These are phyloP conservation scores for Phycodurus eques DNA, from an alignment of 2,113 vertebrate genomes.

Conservation along the genomic window DNA sequence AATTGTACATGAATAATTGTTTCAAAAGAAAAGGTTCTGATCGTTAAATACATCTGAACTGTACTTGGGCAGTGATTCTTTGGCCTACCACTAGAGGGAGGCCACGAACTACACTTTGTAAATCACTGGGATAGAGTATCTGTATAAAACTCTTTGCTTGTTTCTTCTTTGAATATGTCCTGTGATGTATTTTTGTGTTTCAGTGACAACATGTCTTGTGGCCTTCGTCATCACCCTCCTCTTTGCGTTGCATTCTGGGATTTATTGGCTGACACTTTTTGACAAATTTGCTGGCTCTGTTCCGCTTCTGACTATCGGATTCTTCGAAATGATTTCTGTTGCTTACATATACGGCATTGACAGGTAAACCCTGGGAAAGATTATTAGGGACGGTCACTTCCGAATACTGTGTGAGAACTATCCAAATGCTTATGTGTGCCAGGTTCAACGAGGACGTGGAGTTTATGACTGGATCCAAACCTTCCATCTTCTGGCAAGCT, in stretches of 20 bases:
- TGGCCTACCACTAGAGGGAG: too few species aligned
- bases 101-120: too few species aligned
- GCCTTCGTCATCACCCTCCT: slow-evolving; percentile 80
- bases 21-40: too few species aligned
- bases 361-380: slow-evolving; percentile 31
- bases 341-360: slow-evolving; percentile 87
- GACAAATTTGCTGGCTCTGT: slow-evolving; percentile 88
- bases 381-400: too few species aligned
- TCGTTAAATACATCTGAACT: too few species aligned
- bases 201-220: slow-evolving; percentile 78
- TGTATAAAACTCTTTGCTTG: neutral
- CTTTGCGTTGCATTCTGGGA: slow-evolving; percentile 84
- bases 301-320: slow-evolving; percentile 84
- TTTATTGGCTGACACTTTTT: slow-evolving; percentile 90
- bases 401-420: neutral
- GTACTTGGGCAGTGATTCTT: neutral
- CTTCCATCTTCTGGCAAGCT: slow-evolving; percentile 89
- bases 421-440: neutral
- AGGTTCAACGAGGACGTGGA: slow-evolving; percentile 89
- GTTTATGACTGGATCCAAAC: slow-evolving; percentile 78
- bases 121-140: too few species aligned
- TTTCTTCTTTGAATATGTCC: too few species aligned
- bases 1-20: too few species aligned
- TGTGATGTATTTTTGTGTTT: slow-evolving; percentile 34
- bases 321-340: slow-evolving; percentile 86